Base-by-base conservation (phyloP, 2,113 vertebrate genomes). In the Myxocyprinus asiaticus region DNA sequence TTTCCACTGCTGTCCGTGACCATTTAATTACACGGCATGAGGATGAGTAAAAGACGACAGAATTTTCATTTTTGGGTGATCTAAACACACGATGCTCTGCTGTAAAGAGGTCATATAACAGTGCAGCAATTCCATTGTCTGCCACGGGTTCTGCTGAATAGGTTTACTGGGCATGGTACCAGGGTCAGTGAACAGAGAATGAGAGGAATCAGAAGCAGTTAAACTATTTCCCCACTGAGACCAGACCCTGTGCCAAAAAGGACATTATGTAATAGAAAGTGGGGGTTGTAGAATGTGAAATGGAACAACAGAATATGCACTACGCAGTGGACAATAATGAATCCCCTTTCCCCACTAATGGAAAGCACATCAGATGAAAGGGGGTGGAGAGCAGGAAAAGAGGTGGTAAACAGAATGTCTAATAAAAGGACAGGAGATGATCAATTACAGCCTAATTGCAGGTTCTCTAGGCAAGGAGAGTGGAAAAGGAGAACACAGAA, bases 301-400 rank as follows among this genome's bases (percentile, higher is more conserved):
- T 11, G 58, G 42, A 64, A 17, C 15, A 42, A 69, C 22, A 33
- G 22, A 55, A 14, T 17, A 62, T 66, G 59, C 17, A 50, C n/a
- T 5, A 11, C 47, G 69, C 10, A 44, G 22, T 8, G 44, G 22
- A 3, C 22, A 33, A 71, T 80, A 61, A 74, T 59, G 4, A 43
- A 55, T 50, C 3, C 56, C 51, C 3, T 33, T 33, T 33, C 22
- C 66, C 53, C 44, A 55, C 33, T 65, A 74, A 70, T 75, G 48
- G 59, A 78, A 78, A 81, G 6, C 50, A 58, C 14, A 63, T 10
- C 4, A 58, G 70, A 78, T 61, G 33, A 70, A 58, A 56, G 14
- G 14, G 14, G 22, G 12, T n/a, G 14, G 67, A 70, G 12, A 67
- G 14, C 3, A 42, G 14, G 9, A 33, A 1, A 3, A 33, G n/a